Evolutionary conservation across 2,113 vertebrate species (phyloP), one percentile per base, ranked within the genome.

Genomic region (Mesocricetus auratus): DNA sequence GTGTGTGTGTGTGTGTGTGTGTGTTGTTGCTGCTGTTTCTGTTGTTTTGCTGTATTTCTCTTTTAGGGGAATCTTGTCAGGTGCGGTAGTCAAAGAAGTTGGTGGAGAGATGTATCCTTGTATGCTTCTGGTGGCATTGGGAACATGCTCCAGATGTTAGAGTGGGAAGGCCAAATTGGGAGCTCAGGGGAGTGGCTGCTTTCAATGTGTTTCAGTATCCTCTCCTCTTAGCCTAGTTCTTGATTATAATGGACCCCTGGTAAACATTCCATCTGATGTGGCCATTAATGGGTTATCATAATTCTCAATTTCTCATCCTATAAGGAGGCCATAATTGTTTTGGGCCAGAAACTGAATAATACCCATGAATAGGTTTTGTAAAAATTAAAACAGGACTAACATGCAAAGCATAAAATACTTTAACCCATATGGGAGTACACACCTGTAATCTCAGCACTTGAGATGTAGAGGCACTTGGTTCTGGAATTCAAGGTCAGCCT

Each of bases 381-480:
- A 94, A 96, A 89, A n/a, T 93, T 53, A 79, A 97, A 93, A 79
- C 6, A 68, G 29, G 86, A 68, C 78, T 92, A 89, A 85, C 89
- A 45, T 90, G 45, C 64, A 81, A 94, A 94, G n/a, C 31, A 91
- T 85, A 86, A 86, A 64, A 50, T 94, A 42, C 78, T 81, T 93
- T 73, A 94, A 36, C 13, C 7, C 11, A 39, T 21, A 33, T 45
- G 26, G 26, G 12, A 45, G 26, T 39, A 47, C 39, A 64, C 39
- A n/a, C 42, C 62, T 64, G 29, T 85, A 64, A 45, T 64, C 39
- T 64, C 39, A 85, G 60, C 58, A 45, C 24, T 85, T 85, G 58
- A 58, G 60, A 33, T 64, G 26, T 64, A 45, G 39, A 64, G 39
- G 39, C 39, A 45, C 17, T 62, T 45, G 15, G 58, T 64, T 85